Base-by-base conservation (phyloP, 2,888 invertebrate species). In the Xanthostigma xanthostigma region DNA sequence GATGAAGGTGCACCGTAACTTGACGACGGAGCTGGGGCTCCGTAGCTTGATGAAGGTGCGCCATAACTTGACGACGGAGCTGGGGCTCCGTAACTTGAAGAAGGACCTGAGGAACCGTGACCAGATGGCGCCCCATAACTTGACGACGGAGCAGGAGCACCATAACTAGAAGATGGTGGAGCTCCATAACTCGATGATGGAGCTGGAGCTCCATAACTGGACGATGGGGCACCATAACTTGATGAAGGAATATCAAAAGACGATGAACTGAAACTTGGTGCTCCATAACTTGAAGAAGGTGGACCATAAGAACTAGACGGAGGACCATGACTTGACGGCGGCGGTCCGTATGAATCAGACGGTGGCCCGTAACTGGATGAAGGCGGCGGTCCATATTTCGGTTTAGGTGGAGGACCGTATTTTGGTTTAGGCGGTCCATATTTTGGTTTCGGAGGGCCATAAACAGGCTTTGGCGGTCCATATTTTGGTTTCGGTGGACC, bases 31-130 rank as follows among this genome's bases (percentile, higher is more conserved):
- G 54, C 53, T 36, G 56, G 55, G 10, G 51, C 44, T 36, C 51
- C 49, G 38, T 47, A 51, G 8, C 40, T 44, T 27, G 48, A 46
- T 14, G 54, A 51, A 34, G 55, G 55, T 5, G 55, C 50, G 9
- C 57, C 57, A 44, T 60, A 58, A 40, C 43, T 53, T 8, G 55
- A 41, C 9, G 55, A 55, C 27, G 56, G 55, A 17, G 17, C 37
- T n/a, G 55, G 54, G 10, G 50, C 51, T 6, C 53, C 51, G 34
- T 55, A 56, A 13, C 46, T 50, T 9, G 50, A 44, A 8, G 54
- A 50, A 9, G 52, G 53, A 35, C 35, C 33, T 3, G 17, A 17
- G 4, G 17, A 17, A 17, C 17, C 17, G 17, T 17, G 17, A 17
- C 17, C 17, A 17, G 17, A 17, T 34, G 44, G 44, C 1, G 44